These are phyloP conservation scores for Thalassaphorura encarpata DNA, from an alignment of 1,140 invertebrate species.

Conservation along the genomic window DNA sequence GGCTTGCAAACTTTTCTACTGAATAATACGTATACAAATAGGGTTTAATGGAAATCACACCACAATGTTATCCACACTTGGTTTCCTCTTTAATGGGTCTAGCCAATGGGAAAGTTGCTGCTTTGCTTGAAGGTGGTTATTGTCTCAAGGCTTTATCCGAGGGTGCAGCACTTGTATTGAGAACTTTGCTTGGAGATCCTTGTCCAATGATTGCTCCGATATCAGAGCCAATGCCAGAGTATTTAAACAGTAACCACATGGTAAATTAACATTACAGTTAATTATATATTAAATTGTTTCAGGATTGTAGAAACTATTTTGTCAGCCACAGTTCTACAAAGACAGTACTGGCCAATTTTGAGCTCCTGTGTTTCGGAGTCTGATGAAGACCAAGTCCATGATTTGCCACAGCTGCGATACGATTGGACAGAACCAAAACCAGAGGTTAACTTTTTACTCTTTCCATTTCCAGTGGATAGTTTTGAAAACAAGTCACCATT, in stretches of 20 bases:
- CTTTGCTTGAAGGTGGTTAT: constrained; percentile 88
- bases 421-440: not conserved
- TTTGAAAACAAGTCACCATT: not conserved
- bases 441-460: not conserved
- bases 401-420: not conserved
- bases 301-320: too few species aligned
- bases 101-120: constrained; percentile 63
- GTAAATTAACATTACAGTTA: not conserved
- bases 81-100: constrained; percentile 59
- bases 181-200: constrained; percentile 72
- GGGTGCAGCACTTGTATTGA: constrained; percentile 70
- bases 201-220: constrained; percentile 54
- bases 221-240: constrained; percentile 39
- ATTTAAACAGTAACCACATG: not conserved
- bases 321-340: not conserved
- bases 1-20: too few species aligned
- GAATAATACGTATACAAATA: constrained; percentile 50
- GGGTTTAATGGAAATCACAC: constrained; percentile 85
- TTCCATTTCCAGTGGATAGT: not conserved
- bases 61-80: constrained; percentile 75
- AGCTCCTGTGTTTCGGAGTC: not conserved
- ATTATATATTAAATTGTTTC: too few species aligned
- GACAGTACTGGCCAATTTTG: not conserved
- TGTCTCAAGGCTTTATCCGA: constrained; percentile 78
- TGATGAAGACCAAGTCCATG: not conserved